Base-by-base conservation (phyloP, 2,888 invertebrate species). In the Aphrophora alni region DNA sequence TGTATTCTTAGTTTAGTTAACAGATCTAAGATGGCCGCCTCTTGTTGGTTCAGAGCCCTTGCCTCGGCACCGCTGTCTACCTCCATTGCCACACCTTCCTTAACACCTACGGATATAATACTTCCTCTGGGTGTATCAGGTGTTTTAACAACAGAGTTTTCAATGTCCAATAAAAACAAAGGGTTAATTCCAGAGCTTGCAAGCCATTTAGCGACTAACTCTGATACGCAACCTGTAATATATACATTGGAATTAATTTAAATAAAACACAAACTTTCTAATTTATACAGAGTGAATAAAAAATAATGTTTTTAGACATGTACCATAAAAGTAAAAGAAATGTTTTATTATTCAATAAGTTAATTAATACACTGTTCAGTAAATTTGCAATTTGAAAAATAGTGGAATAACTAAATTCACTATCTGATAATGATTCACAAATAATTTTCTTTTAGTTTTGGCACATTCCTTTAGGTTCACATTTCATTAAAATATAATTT, bases 151-250 rank as follows among this genome's bases (percentile, higher is more conserved):
- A 1, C 21, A 21, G 59, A 21, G 3, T 59, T 59, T 59, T 59
- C 59, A 33, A 86, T 86, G 78, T 89, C 88, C 73, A 88, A 86
- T 73, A 90, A 85, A 72, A 87, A 84, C 24, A 90, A 89, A 0
- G 96, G 95, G 86, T 93, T 90, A 7, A 95, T 89, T 14, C 95
- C 94, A 84, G 93, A 91, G 25, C 92, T 90, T 77, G 94, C 93
- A 26, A 97, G 89, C 96, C 97, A 98, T 87, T 94, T 94, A 0
- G 97, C 95, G 70, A 97, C 94, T 77, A 97, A 89, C 88, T 98
- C 97, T 0, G 96, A 95, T 10, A 98, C 93, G n/a, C 95, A 95
- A 44, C 97, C 97, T 86, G 72, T 2, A 59, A 59, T 21, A 59
- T 59, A 44, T 2, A n/a, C n/a, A n/a, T n/a, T n/a, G n/a, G n/a